A percentile compares a stretch with the other conserved stretches of the same genome.
Conservation (phyloP, 2,888 invertebrate species). For the Lasioglossum pauxillum region DNA sequence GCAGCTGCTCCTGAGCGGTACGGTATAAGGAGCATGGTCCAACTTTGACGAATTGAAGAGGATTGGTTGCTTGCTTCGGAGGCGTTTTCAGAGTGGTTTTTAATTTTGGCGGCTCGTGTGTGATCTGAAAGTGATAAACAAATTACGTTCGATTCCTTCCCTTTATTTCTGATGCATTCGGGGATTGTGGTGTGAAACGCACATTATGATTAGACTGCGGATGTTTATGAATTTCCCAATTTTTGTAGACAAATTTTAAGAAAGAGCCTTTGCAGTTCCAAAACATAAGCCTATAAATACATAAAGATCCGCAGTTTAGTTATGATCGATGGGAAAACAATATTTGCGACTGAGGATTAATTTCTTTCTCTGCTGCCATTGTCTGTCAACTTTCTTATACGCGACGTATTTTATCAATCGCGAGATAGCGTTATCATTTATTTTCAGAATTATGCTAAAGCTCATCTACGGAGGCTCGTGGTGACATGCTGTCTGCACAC, state of each 20-base stretch:
- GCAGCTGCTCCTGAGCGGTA: conserved; percentile 93
- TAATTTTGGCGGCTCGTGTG: conserved; percentile 83
- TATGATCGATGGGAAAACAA: not conserved
- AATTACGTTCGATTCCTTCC: not conserved
- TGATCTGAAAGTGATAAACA: conserved; percentile 70
- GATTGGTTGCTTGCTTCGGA: conserved; percentile 93
- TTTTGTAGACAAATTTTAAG: too few relatives aligned
- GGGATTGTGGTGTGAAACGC: too few relatives aligned
- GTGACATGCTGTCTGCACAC: not conserved
- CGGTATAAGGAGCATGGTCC: conserved; percentile 95
- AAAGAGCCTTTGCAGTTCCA: too few relatives aligned
- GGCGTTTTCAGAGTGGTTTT: conserved; percentile 86
- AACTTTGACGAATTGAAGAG: conserved; percentile 95
- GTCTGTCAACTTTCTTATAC: not conserved
- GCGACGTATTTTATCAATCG: not conserved
- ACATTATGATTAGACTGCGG: too few relatives aligned
- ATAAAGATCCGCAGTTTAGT: too few relatives aligned
- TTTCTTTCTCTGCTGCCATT: not conserved
- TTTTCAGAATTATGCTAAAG: not conserved
- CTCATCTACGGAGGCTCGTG: too few relatives aligned
- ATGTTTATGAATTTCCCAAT: too few relatives aligned
- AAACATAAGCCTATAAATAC: too few relatives aligned
- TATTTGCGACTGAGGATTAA: not conserved
- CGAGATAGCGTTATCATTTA: not conserved
- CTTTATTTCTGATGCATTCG: too few relatives aligned